Percentiles rank a stretch among this genome's conserved stretches.
Conservation (phyloP, 2,113 vertebrate genomes). For the Mormoops blainvillei region DNA sequence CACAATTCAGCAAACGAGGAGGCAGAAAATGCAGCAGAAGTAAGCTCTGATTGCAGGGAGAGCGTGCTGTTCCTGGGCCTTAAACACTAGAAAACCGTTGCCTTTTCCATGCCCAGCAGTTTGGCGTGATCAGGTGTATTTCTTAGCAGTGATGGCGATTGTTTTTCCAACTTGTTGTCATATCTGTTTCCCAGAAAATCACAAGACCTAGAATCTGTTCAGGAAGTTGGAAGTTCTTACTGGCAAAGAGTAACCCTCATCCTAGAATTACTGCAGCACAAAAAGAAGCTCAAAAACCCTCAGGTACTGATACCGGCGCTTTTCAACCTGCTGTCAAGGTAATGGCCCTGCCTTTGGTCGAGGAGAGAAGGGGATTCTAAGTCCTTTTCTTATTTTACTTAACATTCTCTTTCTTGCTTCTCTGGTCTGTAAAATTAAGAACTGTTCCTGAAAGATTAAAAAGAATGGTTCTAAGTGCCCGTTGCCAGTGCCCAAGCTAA, state of each 20-base stretch:
- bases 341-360: not conserved
- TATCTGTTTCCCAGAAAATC: slow-evolving; percentile 80
- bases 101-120: not conserved
- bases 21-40: slow-evolving; percentile 88
- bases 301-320: slow-evolving; percentile 88
- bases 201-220: slow-evolving; percentile 66
- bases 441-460: not conserved
- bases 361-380: not conserved
- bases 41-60: slow-evolving; percentile 50
- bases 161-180: not conserved
- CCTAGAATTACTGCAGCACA: slow-evolving; percentile 95
- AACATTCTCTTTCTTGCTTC: not conserved
- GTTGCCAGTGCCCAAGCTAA: not conserved
- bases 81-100: rapidly evolving
- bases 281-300: slow-evolving; percentile 91
- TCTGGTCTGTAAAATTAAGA: not conserved
- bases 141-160: not conserved
- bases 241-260: slow-evolving; percentile 93
- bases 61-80: not conserved
- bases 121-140: not conserved
- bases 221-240: slow-evolving; percentile 77
- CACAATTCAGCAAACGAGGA: slow-evolving; percentile 90
- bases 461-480: not conserved
- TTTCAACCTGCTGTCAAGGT: slow-evolving; percentile 93
- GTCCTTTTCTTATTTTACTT: not conserved